Base-by-base conservation (phyloP, 37 sponge, comb jelly and placozoan genomes). In the Diacarnus erythraeanus region DNA sequence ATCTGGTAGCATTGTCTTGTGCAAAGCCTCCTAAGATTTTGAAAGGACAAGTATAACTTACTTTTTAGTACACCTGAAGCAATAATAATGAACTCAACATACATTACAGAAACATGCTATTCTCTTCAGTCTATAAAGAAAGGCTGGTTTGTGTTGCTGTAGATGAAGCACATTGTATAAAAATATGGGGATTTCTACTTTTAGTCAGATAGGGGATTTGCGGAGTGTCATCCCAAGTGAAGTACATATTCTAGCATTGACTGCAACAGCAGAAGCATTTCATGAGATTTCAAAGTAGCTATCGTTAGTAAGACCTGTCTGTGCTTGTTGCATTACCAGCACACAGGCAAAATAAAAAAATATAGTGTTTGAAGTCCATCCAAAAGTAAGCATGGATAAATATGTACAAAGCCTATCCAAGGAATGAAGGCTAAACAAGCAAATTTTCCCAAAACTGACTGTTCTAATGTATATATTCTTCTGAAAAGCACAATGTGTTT, bases 131-230 rank as follows among this genome's bases (percentile, higher is more conserved):
- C 15, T 75, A 75, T 38, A 56, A 33, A 57, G 38, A 75, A 35
- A 56, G 57, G 3, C 69, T 74, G 27, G 75, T 75, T 21, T 78
- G 39, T 22, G 39, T 85, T 38, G 86, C 78, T 10, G 79, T 85
- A 29, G 86, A 85, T 61, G 80, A 85, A 44, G 86, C 75, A 3
- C 86, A 85, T 60, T 79, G 80, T 79, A 80, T 85, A 21, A 85
- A 85, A 39, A 69, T 60, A 3, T 87, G 88, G 88, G 84, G 84
- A 33, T 77, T 65, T 57, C 40, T 77, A 47, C 77, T 41, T 77
- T 69, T 77, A 56, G 69, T 36, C 42, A 77, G 42, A 73, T 84
- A 56, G 77, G 77, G 12, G 59, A 77, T 40, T 39, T 84, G 64
- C 33, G 82, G 31, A 77, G 84, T 59, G n/a, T 84, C 29, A 68